Evolutionary conservation across 30 jellyfish, hydroid and myxozoan species (phyloP), one percentile per base, ranked within the genome.

Genomic region (Nemopilema nomurai): DNA sequence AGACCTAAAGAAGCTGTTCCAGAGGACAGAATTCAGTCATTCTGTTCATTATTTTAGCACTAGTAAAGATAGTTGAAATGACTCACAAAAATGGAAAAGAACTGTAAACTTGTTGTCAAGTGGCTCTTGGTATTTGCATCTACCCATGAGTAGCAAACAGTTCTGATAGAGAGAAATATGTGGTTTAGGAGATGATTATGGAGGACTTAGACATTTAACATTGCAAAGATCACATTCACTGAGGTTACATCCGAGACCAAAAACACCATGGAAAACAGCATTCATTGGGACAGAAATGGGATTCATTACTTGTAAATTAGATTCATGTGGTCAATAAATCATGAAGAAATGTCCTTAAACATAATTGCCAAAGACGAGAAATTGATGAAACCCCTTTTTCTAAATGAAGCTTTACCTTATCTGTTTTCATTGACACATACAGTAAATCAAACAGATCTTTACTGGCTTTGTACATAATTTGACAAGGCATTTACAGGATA

Each of bases 301-400:
- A 71, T 71, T 71, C 81, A 71, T 71, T 28, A 62, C 66, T 28
- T 71, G 23, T 24, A 28, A 76, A 24, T 62, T 53, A 27, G 51
- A 50, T 26, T 64, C 52, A 53, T 21, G 66, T 29, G 26, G 52
- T 21, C 86, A 50, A 76, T 76, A 76, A 76, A 76, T 76, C 86
- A 23, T 50, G 51, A 74, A 76, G n/a, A 51, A 24, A 16, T 19
- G 86, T 49, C 62, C n/a, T 76, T 51, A 53, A 76, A 76, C 16
- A 76, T 51, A 71, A 51, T 24, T 4, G 29, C 13, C 23, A 27
- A 16, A 50, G 19, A 23, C 17, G 8, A 16, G 76, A 23, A n/a
- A 53, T 19, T 53, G 67, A 76, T 76, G 30, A 62, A 30, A 22
- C 28, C 62, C 51, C 27, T 50, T 19, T 22, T 0, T 23, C 66